These are phyloP conservation scores for Molanna angustata DNA, from an alignment of 2,888 invertebrate genomes.

Conservation along the genomic window DNA sequence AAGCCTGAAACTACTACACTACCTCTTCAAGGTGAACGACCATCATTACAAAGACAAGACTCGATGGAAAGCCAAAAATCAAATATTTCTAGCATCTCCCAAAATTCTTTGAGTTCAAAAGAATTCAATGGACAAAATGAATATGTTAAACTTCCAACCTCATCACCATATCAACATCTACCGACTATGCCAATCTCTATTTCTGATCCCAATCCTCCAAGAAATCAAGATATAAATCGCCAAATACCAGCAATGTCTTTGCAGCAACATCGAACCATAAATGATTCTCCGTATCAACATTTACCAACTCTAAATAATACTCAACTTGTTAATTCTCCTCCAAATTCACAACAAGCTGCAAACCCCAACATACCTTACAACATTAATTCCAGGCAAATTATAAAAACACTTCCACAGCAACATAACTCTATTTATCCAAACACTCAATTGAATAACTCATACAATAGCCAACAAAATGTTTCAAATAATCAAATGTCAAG, in stretches of 20 bases:
- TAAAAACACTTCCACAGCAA: slow-evolving; percentile 9
- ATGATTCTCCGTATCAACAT: slow-evolving; percentile 28
- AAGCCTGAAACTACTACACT: slow-evolving; percentile 63
- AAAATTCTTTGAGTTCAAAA: slow-evolving; percentile 45
- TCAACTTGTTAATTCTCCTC: slow-evolving; percentile 4
- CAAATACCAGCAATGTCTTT: slow-evolving; percentile 17
- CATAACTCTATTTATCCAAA: neutral
- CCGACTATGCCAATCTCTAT: slow-evolving; percentile 35
- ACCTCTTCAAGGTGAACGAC: slow-evolving; percentile 51
- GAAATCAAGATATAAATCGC: slow-evolving; percentile 8
- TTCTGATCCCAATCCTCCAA: slow-evolving; percentile 45
- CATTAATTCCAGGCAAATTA: slow-evolving; percentile 13
- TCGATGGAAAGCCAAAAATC: slow-evolving; percentile 55
- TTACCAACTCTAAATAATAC: slow-evolving; percentile 21
- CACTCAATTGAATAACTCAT: slow-evolving; percentile 4
- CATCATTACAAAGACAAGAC: slow-evolving; percentile 50
- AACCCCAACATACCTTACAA: slow-evolving; percentile 11
- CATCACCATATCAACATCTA: slow-evolving; percentile 26
- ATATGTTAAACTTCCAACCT: slow-evolving; percentile 43
- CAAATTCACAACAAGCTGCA: slow-evolving; percentile 3
- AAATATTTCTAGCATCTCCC: slow-evolving; percentile 51
- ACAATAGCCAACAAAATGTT: slow-evolving; percentile 8
- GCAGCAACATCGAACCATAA: slow-evolving; percentile 22
- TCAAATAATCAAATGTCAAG: slow-evolving; percentile 2
- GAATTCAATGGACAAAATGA: slow-evolving; percentile 41